A percentile compares a stretch with the other conserved stretches of the same genome.
Conservation (phyloP, 2,113 vertebrate species). For the Mus spicilegus region DNA sequence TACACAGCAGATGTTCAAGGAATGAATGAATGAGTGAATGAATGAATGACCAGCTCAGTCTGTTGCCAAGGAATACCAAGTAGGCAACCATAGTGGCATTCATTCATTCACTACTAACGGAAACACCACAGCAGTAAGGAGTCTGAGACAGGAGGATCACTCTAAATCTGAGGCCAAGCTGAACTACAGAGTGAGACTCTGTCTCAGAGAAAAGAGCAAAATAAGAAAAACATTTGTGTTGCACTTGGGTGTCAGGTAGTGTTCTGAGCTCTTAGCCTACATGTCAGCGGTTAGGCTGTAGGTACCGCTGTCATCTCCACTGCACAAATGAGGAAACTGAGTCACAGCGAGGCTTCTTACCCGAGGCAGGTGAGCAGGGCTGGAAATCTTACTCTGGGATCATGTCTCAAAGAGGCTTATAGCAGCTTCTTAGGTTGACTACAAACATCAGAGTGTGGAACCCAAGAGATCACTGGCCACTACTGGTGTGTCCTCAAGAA, state of each 20-base stretch:
- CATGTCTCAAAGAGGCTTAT: neutral
- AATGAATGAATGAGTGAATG: neutral
- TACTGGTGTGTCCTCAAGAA: neutral
- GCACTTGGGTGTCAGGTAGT: too few species aligned
- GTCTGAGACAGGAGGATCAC: neutral
- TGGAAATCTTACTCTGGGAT: neutral
- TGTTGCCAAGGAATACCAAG: accelerated
- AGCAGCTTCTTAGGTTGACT: neutral
- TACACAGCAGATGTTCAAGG: too few species aligned
- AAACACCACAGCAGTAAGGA: neutral
- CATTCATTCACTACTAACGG: neutral
- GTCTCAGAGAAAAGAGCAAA: neutral
- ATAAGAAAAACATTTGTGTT: accelerated
- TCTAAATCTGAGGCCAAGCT: neutral
- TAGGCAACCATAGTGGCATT: accelerated
- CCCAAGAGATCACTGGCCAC: neutral
- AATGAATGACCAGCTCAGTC: neutral
- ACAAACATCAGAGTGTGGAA: neutral
- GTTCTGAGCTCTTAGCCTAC: neutral
- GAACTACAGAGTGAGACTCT: neutral
- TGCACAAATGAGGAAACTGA: neutral
- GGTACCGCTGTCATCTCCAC: accelerated
- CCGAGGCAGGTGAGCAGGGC: neutral
- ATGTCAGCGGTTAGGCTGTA: accelerated
- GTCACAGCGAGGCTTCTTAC: neutral